Evolutionary conservation across 2,888 invertebrate species (phyloP), one percentile per base, ranked within the genome.

Genomic region (Synergus laeviventris): DNA sequence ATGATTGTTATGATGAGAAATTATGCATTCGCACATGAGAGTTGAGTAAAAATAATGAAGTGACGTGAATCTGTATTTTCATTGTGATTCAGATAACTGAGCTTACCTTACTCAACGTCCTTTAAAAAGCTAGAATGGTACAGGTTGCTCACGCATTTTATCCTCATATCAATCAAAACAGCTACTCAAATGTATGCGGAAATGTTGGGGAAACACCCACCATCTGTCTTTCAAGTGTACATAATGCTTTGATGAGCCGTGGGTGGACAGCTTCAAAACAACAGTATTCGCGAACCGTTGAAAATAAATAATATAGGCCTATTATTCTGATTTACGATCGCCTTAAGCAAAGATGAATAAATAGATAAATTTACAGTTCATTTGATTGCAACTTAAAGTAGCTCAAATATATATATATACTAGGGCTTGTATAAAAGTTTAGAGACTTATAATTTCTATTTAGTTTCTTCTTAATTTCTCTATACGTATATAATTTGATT

Each of bases 231-330:
- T 76, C 74, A 78, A 76, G 78, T 78, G 78, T 79, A 77, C 78
- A 76, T 77, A 80, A 80, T 49, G 8, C n/a, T 70, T 80, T 62
- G 76, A n/a, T 60, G 60, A 66, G 42, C 5, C 74, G 83, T 83
- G 74, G 83, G 83, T 64, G 82, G 82, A 80, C 82, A 82, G 82
- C 76, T 77, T 81, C 80, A 81, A 83, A 83, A 82, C 81, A 82
- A 76, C 74, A 49, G 73, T 74, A 61, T 54, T 70, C n/a, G 45
- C 24, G 36, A 49, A 24, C 70, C 49, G 21, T 70, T 70, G n/a
- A 49, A 49, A 70, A 70, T 70, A 36, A 70, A 70, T 70, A 36
- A 70, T 70, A 31, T 31, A 70, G 31, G 70, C 31, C 49, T 70
- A 49, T 70, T 70, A 70, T 70, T 49, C n/a, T 39, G 42, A 64